Evolutionary conservation across 2,888 invertebrate genomes (phyloP).

Genomic region (Acanthosoma haemorrhoidale): DNA sequence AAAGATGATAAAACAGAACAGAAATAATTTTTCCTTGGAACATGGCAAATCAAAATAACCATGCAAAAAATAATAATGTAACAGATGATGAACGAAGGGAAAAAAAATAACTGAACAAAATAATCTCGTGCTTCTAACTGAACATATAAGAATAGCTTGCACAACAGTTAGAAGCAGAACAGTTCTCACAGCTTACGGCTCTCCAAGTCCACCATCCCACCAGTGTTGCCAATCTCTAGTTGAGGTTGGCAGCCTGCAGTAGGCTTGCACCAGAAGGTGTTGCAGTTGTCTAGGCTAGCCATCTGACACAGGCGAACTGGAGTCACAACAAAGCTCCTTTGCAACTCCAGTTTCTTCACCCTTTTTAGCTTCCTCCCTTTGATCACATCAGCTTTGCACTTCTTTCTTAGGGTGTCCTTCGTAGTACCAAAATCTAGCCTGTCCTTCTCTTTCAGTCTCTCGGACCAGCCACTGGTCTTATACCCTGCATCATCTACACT

Average conservation of each 20-base stretch:
- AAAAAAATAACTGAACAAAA: slow-evolving; percentile 13
- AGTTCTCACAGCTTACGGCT: slow-evolving; percentile 43
- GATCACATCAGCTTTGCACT: slow-evolving; percentile 36
- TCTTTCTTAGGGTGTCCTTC: slow-evolving; percentile 33
- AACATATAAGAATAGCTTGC: slow-evolving; percentile 37
- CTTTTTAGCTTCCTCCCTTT: slow-evolving; percentile 40
- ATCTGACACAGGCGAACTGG: slow-evolving; percentile 33
- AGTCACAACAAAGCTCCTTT: slow-evolving; percentile 40
- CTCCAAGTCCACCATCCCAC: slow-evolving; percentile 26
- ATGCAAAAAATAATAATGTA: neutral
- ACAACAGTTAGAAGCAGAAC: slow-evolving; percentile 41
- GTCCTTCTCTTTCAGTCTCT: slow-evolving; percentile 35
- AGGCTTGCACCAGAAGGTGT: slow-evolving; percentile 14
- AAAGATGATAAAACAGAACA: neutral
- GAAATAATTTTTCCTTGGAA: neutral
- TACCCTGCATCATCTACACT: slow-evolving; percentile 37
- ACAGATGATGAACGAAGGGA: neutral
- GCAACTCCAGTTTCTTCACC: slow-evolving; percentile 41
- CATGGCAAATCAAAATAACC: neutral
- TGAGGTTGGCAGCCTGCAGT: slow-evolving; percentile 1
- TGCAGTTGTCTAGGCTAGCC: neutral
- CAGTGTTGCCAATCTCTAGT: neutral
- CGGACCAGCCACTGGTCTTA: slow-evolving; percentile 31
- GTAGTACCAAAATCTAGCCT: slow-evolving; percentile 32
- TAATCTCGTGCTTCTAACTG: slow-evolving; percentile 32